These are phyloP conservation scores for Drosophila borealis DNA, from an alignment of 2,888 invertebrate genomes.

Conservation along the genomic window DNA sequence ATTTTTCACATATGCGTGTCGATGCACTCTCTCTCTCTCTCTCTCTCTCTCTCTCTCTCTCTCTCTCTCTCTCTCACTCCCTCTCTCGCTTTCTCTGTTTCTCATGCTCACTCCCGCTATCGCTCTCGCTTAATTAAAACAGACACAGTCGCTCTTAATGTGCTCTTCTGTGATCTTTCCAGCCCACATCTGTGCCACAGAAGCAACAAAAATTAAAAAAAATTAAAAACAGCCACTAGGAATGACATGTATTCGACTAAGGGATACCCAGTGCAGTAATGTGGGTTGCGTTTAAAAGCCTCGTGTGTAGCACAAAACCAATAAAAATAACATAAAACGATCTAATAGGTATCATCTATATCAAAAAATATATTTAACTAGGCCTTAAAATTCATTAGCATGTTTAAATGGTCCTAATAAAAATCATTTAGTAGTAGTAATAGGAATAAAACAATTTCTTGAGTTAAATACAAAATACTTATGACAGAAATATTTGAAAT, in stretches of 20 bases:
- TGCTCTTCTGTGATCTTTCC: conserved; percentile 59
- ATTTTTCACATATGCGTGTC: conserved; percentile 77
- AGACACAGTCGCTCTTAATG: conserved; percentile 69
- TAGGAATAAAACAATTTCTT: too few relatives aligned
- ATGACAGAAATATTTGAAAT: too few relatives aligned
- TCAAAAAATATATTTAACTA: too few relatives aligned
- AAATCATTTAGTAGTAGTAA: too few relatives aligned
- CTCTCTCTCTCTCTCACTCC: conserved; percentile 1
- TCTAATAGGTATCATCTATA: background rate
- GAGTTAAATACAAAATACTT: too few relatives aligned
- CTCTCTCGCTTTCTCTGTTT: conserved; percentile 17
- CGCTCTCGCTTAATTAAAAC: conserved; percentile 73
- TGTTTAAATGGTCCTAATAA: too few relatives aligned
- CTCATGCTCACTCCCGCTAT: conserved; percentile 28
- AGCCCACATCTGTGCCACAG: conserved; percentile 68
- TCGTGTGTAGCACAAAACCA: too few relatives aligned
- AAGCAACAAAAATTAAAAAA: conserved; percentile 68
- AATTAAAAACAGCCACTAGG: conserved; percentile 66
- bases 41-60: conserved; percentile 5
- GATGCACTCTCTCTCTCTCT: conserved; percentile 37
- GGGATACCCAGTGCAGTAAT: conserved; percentile 29
- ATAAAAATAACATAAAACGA: too few relatives aligned
- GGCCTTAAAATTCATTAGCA: too few relatives aligned
- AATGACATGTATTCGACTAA: background rate
- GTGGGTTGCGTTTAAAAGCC: background rate